phyloP scores from a whole-genome alignment of 2,888 invertebrate species.

The Alcis repandata region DNA sequence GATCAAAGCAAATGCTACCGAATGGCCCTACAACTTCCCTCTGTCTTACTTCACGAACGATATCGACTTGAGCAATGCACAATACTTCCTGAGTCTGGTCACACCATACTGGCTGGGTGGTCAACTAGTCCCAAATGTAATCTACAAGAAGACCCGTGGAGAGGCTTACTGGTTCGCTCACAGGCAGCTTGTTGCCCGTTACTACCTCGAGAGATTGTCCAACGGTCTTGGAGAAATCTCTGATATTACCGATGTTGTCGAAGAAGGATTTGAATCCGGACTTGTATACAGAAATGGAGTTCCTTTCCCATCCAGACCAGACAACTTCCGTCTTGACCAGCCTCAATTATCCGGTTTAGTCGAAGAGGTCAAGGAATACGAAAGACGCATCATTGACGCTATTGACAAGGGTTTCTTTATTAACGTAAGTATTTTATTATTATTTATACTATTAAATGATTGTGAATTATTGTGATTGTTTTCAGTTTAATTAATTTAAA shows the following conservation, averaged over 20 bases:
- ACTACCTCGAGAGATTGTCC: conserved; percentile 91
- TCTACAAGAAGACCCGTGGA: conserved; percentile 78
- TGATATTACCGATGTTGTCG: conserved; percentile 83
- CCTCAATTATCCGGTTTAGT: conserved; percentile 75
- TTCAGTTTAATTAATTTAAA: neutral
- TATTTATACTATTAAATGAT: neutral
- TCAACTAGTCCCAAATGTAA: conserved; percentile 78
- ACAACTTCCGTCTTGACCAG: conserved; percentile 82
- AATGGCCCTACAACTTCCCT: conserved; percentile 80
- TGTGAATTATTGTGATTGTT: neutral
- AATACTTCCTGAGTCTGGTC: conserved; percentile 87
- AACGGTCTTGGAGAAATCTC: conserved; percentile 89
- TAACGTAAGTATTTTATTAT: conserved; percentile 62
- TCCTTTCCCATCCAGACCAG: conserved; percentile 88
- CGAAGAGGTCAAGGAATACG: conserved; percentile 79
- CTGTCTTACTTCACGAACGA: conserved; percentile 92
- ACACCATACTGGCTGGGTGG: conserved; percentile 89
- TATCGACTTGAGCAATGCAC: conserved; percentile 88
- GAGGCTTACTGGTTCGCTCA: conserved; percentile 87
- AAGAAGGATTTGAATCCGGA: conserved; percentile 88
- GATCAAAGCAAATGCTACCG: conserved; percentile 88
- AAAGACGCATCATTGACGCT: conserved; percentile 86
- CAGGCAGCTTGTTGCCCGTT: conserved; percentile 90
- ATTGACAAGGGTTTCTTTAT: conserved; percentile 86
- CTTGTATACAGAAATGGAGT: conserved; percentile 89